Base-by-base conservation (phyloP, 1,140 invertebrate genomes). In the Coenobita brevimanus region DNA sequence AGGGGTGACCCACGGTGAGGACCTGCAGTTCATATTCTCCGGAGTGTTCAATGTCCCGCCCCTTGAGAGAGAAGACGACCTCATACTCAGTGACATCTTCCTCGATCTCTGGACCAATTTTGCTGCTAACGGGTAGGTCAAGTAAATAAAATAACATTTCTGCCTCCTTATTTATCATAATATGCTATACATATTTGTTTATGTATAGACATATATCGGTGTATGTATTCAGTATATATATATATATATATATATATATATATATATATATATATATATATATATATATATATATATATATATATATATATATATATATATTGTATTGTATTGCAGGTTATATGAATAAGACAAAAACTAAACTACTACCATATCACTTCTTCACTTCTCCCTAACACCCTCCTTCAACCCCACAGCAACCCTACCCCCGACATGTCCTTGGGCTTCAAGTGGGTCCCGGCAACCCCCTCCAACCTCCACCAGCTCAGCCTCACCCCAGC, bases 361-460 rank as follows among this genome's bases (percentile, higher is more conserved):
- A n/a, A n/a, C n/a, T n/a, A n/a, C n/a, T n/a, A n/a, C n/a, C n/a
- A n/a, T n/a, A n/a, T n/a, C n/a, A n/a, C n/a, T n/a, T n/a, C n/a
- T n/a, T n/a, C n/a, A n/a, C n/a, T n/a, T n/a, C n/a, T n/a, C n/a
- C n/a, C n/a, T n/a, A n/a, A n/a, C n/a, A 6, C 33, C 36, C 67
- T 30, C 13, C 36, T 38, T 27, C n/a, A 0, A 17, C 36, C 36
- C 36, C n/a, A 15, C 67, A 71, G 67, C 17, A 71, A 24, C 36
- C 67, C 67, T 21, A 71, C 67, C 0, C 67, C 67, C 17, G 67
- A 71, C 36, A 3, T 71, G 67, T 71, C 67, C 24, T 30, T 71
- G 3, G 67, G 67, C n/a, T 33, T 71, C 67, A 71, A 71, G 67
- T 71, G 67, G 67, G n/a, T 30, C 36, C 67, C 67, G 0, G 67